Percentiles rank a stretch among this genome's conserved stretches.
Evolutionary conservation across 2,113 vertebrate species (phyloP).

Genomic region (Rallus limicola): DNA sequence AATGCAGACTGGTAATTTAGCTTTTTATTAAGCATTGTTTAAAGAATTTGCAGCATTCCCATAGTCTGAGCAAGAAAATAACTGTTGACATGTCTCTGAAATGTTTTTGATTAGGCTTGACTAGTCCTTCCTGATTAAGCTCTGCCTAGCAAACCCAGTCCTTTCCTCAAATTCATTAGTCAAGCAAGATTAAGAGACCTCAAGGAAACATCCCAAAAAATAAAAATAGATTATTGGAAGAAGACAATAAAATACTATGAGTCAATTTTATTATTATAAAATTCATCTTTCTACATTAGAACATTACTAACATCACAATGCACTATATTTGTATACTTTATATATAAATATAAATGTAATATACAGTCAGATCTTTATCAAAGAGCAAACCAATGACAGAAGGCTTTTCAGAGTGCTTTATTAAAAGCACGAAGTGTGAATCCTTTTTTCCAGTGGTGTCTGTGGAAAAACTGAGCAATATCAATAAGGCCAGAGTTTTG

Average conservation of each 20-base stretch:
- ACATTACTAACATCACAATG: neutral
- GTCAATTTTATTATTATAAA: neutral
- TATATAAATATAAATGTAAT: neutral
- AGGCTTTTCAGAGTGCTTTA: neutral
- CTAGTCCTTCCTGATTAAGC: neutral
- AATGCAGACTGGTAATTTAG: neutral
- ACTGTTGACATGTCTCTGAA: neutral
- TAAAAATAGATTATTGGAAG: neutral
- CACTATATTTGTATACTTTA: neutral
- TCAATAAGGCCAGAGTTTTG: neutral
- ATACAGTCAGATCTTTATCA: neutral
- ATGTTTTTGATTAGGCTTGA: neutral
- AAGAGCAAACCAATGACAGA: neutral
- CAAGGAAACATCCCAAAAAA: constrained; percentile 24
- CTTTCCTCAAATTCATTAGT: neutral
- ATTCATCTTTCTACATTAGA: neutral
- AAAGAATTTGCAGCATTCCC: neutral
- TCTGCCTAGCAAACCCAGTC: neutral
- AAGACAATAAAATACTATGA: neutral
- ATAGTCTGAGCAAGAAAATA: neutral
- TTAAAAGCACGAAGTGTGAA: neutral
- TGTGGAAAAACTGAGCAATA: constrained; percentile 10
- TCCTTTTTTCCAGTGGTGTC: neutral
- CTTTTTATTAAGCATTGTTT: neutral
- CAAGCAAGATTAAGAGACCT: neutral